phyloP scores from a whole-genome alignment of 1,140 invertebrate species.

The Pemphigus obesinymphae region DNA sequence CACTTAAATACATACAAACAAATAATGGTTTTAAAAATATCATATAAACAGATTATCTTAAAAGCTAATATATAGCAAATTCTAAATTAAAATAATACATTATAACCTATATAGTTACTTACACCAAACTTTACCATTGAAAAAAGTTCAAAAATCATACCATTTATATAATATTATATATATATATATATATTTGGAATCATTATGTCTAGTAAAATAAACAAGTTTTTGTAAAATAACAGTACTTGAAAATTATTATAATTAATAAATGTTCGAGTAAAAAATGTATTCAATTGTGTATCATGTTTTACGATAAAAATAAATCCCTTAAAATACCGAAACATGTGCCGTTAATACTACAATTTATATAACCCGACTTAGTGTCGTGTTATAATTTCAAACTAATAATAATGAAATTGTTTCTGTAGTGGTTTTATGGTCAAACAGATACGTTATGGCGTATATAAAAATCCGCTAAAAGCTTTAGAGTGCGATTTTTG shows the following conservation, averaged over 20 bases:
- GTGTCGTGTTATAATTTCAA: constrained; percentile 25
- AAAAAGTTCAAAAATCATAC: no score
- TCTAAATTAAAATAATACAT: no score
- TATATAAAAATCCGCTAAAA: constrained; percentile 10
- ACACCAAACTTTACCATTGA: no score
- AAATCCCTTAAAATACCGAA: not conserved
- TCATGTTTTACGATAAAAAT: not conserved
- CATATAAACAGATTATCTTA: no score
- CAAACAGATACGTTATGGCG: constrained; percentile 11
- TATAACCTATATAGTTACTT: no score
- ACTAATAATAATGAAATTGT: constrained; percentile 29
- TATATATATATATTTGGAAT: no score
- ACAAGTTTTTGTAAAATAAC: not conserved
- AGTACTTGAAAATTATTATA: not conserved
- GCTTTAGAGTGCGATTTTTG: constrained; percentile 30
- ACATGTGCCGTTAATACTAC: constrained; percentile 19
- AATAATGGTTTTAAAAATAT: no score
- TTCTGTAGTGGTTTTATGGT: constrained; percentile 29
- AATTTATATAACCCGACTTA: not conserved
- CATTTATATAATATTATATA: no score
- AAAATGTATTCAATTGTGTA: not conserved
- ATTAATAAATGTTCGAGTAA: not conserved
- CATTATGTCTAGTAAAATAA: no score
- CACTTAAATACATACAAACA: no score
- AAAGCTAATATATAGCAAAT: no score